Percentiles rank a stretch among this genome's conserved stretches.
phyloP scores from a whole-genome alignment of 2,797 vertebrate species.

The Sebastes itinus region DNA sequence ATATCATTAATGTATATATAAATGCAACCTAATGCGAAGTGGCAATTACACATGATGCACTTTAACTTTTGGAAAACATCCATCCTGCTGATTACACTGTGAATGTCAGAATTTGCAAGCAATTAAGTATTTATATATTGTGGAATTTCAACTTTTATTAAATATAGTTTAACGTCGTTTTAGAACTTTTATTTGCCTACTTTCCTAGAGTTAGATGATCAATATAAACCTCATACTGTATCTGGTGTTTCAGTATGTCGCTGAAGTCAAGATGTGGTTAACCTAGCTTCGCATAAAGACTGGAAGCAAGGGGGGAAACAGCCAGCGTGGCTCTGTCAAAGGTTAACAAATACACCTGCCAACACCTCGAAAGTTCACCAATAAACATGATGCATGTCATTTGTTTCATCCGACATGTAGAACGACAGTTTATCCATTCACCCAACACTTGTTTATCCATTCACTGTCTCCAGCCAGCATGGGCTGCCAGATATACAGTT shows the following conservation, averaged over 20 bases:
- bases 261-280: background rate
- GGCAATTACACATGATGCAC: background rate
- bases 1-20: background rate
- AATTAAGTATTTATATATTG: background rate
- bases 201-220: background rate
- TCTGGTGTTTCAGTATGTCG: accelerated
- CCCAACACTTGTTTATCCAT: background rate
- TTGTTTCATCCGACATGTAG: background rate
- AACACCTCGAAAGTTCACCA: background rate
- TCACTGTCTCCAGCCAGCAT: background rate
- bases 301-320: background rate
- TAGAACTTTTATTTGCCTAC: background rate
- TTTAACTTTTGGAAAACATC: background rate
- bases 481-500: background rate
- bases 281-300: background rate
- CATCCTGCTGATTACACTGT: background rate
- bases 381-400: no score
- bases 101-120: background rate
- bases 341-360: background rate
- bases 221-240: background rate
- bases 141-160: background rate
- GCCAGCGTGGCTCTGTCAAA: background rate
- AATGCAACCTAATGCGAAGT: background rate
- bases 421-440: background rate
- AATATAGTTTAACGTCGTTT: background rate